Conservation (phyloP, 53 echinoderm and acorn worm genomes). For the Luidia sarsii region DNA sequence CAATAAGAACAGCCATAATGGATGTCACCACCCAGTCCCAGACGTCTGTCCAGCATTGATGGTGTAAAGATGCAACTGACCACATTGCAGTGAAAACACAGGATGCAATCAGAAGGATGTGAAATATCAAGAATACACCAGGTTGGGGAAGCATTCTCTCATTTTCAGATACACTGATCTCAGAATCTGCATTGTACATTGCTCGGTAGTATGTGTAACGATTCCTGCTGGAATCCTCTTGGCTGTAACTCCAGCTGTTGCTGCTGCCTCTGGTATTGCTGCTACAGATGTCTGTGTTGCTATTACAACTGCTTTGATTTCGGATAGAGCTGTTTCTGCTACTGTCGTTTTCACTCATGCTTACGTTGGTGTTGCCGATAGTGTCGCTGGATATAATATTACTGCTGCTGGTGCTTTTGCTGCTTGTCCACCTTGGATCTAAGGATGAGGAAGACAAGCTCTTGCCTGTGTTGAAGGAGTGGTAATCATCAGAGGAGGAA, state of each 20-base stretch:
- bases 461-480: neutral
- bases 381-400: neutral
- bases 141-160: neutral
- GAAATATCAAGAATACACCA: neutral
- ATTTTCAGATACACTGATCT: neutral
- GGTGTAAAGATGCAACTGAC: conserved; percentile 27
- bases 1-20: conserved; percentile 38
- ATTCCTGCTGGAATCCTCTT: neutral
- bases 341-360: too few relatives aligned
- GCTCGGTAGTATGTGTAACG: conserved; percentile 17
- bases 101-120: conserved; percentile 15
- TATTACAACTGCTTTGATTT: neutral
- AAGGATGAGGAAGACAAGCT: neutral
- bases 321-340: too few relatives aligned
- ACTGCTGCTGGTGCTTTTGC: neutral
- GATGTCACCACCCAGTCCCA: conserved; percentile 34
- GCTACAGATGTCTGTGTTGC: neutral
- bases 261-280: neutral
- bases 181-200: neutral
- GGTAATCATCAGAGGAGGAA: conserved; percentile 3
- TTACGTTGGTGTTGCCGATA: too few relatives aligned
- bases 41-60: conserved; percentile 18
- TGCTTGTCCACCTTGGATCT: neutral
- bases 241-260: neutral
- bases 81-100: conserved; percentile 2